Base-by-base conservation (phyloP, 2,797 vertebrate genomes). In the Leptoclinus maculatus region DNA sequence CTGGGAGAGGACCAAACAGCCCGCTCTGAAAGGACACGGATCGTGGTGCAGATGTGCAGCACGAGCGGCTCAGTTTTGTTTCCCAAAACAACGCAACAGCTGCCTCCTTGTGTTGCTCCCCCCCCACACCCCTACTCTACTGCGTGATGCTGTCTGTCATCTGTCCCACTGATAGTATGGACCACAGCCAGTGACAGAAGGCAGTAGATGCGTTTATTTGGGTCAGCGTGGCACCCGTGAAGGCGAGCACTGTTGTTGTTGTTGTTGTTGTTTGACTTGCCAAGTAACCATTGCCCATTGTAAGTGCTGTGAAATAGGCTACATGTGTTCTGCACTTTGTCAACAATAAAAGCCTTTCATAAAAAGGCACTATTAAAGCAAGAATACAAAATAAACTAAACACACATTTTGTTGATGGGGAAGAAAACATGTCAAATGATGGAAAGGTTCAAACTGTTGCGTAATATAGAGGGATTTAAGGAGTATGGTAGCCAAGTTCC, bases 41-140 rank as follows among this genome's bases (percentile, higher is more conserved):
- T 80, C 25, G 7, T 49, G 58, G 43, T 80, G 74, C 87, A 91
- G 85, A 91, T 91, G 83, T 88, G 71, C 71, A 71, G 63, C 59
- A 76, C 63, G 74, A 78, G n/a, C 38, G 19, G 8, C 11, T 54
- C 16, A 56, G 43, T 63, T 43, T 39, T 47, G 27, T 43, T n/a
- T 27, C 51, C 39, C 57, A 41, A 59, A 58, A 34, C 29, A 32
- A 14, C 66, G 64, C 45, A 62, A 25, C 62, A 58, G 49, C 71
- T 84, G 56, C 11, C 8, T 56, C 2, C 43, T 53, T 56, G 17
- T 27, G 49, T 62, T 34, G 14, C 34, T n/a, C 58, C 11, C n/a
- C 14, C 39, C 10, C 51, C 32, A 7, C 7, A 34, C 32, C 32
- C 7, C 32, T 34, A 34, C 32, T 34, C 32, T 34, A 34, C 2